Evolutionary conservation across 1,140 invertebrate species (phyloP).

Genomic region (Drosophila ananassae): DNA sequence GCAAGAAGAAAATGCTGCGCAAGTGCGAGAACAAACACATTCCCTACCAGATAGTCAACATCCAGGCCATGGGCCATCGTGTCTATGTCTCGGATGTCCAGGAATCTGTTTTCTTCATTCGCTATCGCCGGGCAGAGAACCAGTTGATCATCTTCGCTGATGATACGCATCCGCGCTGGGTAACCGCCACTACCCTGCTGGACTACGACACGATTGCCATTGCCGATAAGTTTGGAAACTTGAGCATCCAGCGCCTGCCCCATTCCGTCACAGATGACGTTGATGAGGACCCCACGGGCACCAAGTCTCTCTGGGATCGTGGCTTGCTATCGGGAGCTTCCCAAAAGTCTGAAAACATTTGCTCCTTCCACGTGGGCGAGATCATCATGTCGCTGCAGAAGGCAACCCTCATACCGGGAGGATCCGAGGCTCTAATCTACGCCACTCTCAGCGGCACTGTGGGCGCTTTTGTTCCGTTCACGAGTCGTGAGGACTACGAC

Average conservation of each 20-base stretch:
- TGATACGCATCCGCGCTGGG: constrained; percentile 98
- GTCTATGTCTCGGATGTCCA: constrained; percentile 98
- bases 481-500: constrained; percentile 98
- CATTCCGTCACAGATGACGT: constrained; percentile 97
- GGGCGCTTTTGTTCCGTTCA: constrained; percentile 98
- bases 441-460: constrained; percentile 97
- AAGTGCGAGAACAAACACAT: constrained; percentile 99
- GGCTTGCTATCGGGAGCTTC: constrained; percentile 98
- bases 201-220: constrained; percentile 98
- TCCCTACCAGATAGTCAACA: constrained; percentile 96
- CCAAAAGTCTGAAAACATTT: constrained; percentile 97
- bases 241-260: constrained; percentile 95
- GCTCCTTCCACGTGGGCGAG: constrained; percentile 98
- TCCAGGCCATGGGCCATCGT: constrained; percentile 96
- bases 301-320: constrained; percentile 99
- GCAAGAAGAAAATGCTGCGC: constrained; percentile 97
- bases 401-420: constrained; percentile 98
- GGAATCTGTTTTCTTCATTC: constrained; percentile 98
- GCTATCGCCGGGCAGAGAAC: constrained; percentile 98
- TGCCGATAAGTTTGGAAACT: constrained; percentile 99
- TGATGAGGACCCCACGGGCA: constrained; percentile 99
- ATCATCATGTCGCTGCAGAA: constrained; percentile 95
- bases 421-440: constrained; percentile 97
- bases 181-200: constrained; percentile 95
- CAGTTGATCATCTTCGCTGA: constrained; percentile 99